Evolutionary conservation across 1,140 invertebrate genomes (phyloP).

Genomic region (Drosophila subpulchrella): DNA sequence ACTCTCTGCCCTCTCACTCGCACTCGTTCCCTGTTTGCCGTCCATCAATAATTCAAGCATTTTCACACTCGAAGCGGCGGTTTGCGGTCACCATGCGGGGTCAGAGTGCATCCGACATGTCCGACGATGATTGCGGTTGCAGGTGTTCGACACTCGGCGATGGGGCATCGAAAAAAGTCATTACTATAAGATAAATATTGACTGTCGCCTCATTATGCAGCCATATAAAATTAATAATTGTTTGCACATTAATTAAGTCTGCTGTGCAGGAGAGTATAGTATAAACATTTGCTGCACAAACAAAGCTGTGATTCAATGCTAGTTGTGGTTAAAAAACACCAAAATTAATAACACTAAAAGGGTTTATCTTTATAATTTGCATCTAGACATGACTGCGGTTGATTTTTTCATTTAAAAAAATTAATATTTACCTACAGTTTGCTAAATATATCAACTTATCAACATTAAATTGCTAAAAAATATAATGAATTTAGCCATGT

Average conservation of each 20-base stretch:
- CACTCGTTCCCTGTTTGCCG: slow-evolving; percentile 25
- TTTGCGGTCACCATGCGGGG: slow-evolving; percentile 50
- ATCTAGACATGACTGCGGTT: background rate
- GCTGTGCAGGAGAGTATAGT: background rate
- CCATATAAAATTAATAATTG: slow-evolving; percentile 21
- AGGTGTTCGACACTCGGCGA: slow-evolving; percentile 19
- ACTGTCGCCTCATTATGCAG: slow-evolving; percentile 18
- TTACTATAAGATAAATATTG: slow-evolving; percentile 44
- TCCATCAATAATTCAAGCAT: slow-evolving; percentile 80
- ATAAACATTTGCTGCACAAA: background rate
- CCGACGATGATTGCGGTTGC: slow-evolving; percentile 39
- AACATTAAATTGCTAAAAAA: no score
- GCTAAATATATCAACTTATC: no score
- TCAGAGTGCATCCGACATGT: slow-evolving; percentile 34
- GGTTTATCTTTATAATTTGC: background rate
- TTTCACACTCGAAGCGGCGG: slow-evolving; percentile 74
- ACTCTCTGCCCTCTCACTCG: background rate
- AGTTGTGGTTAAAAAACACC: background rate
- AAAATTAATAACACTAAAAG: background rate
- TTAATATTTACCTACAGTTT: background rate
- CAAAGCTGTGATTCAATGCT: background rate
- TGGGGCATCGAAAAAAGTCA: slow-evolving; percentile 28
- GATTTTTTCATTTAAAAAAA: background rate
- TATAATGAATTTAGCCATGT: no score
- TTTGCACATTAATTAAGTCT: slow-evolving; percentile 25